Conservation (phyloP, 2,113 vertebrate genomes). For the Chinchilla lanigera region DNA sequence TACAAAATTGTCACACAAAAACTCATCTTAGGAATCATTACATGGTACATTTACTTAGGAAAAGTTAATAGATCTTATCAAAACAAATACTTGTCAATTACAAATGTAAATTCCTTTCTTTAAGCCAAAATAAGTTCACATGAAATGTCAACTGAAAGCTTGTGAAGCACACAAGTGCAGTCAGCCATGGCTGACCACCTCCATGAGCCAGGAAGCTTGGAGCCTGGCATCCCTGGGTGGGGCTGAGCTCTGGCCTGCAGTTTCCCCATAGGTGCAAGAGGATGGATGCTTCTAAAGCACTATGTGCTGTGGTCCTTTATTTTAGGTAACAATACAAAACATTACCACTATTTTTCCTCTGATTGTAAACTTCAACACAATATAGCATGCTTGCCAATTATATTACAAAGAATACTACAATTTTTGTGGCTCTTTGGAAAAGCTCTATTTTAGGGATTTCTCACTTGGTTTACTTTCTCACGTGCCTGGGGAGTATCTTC, state of each 20-base stretch:
- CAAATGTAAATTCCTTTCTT: background rate
- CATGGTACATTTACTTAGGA: no score
- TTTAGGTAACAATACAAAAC: background rate
- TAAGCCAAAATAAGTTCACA: background rate
- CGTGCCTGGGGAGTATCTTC: background rate
- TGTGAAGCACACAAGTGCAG: fast-evolving
- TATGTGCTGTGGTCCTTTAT: background rate
- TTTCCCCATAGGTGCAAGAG: background rate
- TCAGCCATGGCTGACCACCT: fast-evolving
- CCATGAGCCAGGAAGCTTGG: background rate
- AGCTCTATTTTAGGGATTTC: background rate
- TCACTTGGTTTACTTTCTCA: background rate
- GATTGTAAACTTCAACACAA: slow-evolving; percentile 31
- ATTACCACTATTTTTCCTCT: background rate
- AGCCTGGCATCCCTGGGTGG: background rate
- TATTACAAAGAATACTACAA: background rate
- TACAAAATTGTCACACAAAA: no score
- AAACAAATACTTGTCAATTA: no score
- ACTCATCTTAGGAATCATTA: no score
- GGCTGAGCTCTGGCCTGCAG: background rate
- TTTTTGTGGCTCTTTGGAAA: background rate
- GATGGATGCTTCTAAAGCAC: background rate
- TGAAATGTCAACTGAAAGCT: background rate
- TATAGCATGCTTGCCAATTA: background rate
- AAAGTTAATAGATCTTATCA: no score